Conservation (phyloP, 2,888 invertebrate species). For the Drosophila tripunctata region DNA sequence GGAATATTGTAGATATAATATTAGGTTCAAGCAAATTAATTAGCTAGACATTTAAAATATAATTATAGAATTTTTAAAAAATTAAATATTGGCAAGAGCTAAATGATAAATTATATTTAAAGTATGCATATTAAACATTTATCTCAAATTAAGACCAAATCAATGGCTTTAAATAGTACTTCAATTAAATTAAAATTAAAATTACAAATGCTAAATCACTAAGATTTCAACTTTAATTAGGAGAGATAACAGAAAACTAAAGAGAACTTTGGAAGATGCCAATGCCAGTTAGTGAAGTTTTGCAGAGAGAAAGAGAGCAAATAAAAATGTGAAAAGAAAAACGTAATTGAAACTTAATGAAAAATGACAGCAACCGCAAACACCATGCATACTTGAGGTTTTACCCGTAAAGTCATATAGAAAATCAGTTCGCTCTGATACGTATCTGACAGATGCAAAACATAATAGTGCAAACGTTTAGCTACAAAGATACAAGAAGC, state of each 20-base stretch:
- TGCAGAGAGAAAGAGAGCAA: constrained; percentile 3
- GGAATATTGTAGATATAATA: no score
- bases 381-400: constrained; percentile 54
- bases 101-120: no score
- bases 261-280: constrained; percentile 32
- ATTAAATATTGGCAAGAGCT: no score
- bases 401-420: neutral
- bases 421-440: constrained; percentile 32
- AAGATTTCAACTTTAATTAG: constrained; percentile 49
- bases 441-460: constrained; percentile 52
- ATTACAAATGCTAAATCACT: constrained; percentile 48
- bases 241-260: constrained; percentile 1
- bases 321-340: constrained; percentile 36
- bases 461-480: constrained; percentile 33
- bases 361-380: constrained; percentile 43
- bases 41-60: no score
- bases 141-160: no score
- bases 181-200: no score
- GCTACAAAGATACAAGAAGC: constrained; percentile 39
- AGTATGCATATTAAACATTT: no score
- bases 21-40: neutral
- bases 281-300: constrained; percentile 40
- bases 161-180: no score
- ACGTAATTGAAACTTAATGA: constrained; percentile 77
- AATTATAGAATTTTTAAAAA: no score